Base-by-base conservation (phyloP, 2,797 vertebrate species). In the Parauchenoglanis ngamensis region DNA sequence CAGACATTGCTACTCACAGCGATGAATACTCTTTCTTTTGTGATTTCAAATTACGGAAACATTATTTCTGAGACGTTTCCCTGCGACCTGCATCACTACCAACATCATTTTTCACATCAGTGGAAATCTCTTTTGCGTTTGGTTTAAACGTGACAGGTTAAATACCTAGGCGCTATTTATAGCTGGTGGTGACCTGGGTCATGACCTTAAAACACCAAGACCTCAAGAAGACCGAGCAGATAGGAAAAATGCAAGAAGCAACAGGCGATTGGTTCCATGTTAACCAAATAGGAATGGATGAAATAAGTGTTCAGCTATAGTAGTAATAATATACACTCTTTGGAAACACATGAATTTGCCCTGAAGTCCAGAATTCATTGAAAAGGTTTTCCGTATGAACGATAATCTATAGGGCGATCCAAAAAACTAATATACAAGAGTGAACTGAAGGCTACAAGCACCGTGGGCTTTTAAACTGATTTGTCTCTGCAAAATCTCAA, bases 131-230 rank as follows among this genome's bases (percentile, higher is more conserved):
- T 79, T 79, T 35, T 10, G 21, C 54, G 49, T 84, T 87, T 67
- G 31, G 68, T 72, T 88, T 85, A 56, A 79, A 79, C 57, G 81
- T 87, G 85, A 80, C 88, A 81, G 77, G 67, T 85, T 68, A 85
- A 88, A 88, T 78, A 72, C 65, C 82, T 67, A 17, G 76, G 63
- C 67, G 57, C 84, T 85, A 85, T 86, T 88, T 88, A 80, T 88
- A 88, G 59, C 78, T 46, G 70, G 25, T 17, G 87, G 59, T 88
- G 70, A 13, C 68, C 52, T 76, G 83, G 31, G 78, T 56, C 57
- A 40, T 88, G 87, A 88, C 84, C 87, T 83, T 28, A 83, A 57
- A 84, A 63, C 67, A 88, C 63, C 19, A 76, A 80, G 59, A 86
- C 76, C 61, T 40, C 61, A 56, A 40, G 23, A 86, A 86, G 68